Percentiles rank a stretch among this genome's conserved stretches.
These are phyloP conservation scores for Hyppa rectilinea DNA, from an alignment of 2,888 invertebrate species.

Conservation along the genomic window DNA sequence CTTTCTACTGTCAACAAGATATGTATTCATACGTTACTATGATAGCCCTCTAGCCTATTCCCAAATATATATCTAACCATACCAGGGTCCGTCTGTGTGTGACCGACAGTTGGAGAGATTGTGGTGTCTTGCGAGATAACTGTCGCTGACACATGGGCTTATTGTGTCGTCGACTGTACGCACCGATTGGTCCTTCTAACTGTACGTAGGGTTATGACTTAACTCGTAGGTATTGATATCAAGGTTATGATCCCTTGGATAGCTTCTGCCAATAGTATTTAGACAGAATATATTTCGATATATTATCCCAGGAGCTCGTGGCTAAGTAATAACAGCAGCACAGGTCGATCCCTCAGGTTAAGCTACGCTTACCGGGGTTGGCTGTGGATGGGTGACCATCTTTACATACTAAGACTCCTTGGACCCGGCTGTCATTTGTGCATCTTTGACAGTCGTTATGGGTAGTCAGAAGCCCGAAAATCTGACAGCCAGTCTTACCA, in stretches of 20 bases:
- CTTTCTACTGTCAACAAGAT: neutral
- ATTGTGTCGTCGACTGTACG: constrained; percentile 61
- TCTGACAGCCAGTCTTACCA: no score
- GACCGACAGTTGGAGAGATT: constrained; percentile 65
- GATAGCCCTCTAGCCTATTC: constrained; percentile 21
- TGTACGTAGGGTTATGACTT: constrained; percentile 26
- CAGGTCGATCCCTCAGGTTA: no score
- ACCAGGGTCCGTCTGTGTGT: constrained; percentile 55
- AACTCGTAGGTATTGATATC: constrained; percentile 25
- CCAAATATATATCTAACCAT: constrained; percentile 40
- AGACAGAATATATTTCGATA: neutral
- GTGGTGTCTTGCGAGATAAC: constrained; percentile 66
- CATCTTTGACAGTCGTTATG: no score
- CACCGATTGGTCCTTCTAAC: constrained; percentile 40
- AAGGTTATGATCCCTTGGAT: constrained; percentile 33
- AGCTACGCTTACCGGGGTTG: no score
- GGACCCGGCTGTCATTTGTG: no score
- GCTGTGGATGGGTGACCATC: no score
- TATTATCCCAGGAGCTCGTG: no score
- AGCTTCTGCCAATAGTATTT: constrained; percentile 23
- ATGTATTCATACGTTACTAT: constrained; percentile 18
- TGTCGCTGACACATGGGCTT: constrained; percentile 66
- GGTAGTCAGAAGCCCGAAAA: no score
- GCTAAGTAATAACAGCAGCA: no score
- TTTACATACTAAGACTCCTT: no score